Conservation (phyloP, 2,797 vertebrate genomes). For the Sarcophilus harrisii region DNA sequence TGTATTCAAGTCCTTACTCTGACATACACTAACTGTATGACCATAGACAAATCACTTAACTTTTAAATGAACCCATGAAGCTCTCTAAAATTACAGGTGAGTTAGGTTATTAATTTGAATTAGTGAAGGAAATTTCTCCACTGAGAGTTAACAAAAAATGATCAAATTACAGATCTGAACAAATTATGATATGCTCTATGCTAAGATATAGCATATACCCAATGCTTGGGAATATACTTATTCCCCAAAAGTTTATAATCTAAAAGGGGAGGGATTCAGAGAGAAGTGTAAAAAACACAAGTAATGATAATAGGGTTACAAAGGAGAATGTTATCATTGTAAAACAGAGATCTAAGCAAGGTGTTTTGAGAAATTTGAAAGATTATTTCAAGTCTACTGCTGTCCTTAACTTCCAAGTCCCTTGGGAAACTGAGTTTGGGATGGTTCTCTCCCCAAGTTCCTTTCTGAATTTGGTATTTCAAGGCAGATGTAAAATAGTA, state of each 20-base stretch:
- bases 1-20: neutral
- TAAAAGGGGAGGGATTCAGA: neutral
- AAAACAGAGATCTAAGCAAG: neutral
- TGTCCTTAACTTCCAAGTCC: neutral
- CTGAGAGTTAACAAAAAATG: neutral
- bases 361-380: neutral
- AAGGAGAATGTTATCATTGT: neutral
- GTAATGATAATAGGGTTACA: neutral
- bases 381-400: neutral
- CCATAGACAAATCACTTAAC: neutral
- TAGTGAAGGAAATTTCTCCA: neutral
- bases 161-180: neutral
- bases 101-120: neutral
- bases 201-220: neutral
- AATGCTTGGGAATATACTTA: too few relatives aligned
- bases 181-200: neutral
- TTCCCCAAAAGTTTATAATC: neutral
- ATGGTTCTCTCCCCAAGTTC: neutral
- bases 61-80: neutral
- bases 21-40: neutral
- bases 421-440: neutral
- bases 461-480: neutral
- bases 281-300: neutral
- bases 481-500: neutral
- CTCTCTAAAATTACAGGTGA: neutral